Base-by-base conservation (phyloP, 2,888 invertebrate species). In the Pristionchus arcanus region DNA sequence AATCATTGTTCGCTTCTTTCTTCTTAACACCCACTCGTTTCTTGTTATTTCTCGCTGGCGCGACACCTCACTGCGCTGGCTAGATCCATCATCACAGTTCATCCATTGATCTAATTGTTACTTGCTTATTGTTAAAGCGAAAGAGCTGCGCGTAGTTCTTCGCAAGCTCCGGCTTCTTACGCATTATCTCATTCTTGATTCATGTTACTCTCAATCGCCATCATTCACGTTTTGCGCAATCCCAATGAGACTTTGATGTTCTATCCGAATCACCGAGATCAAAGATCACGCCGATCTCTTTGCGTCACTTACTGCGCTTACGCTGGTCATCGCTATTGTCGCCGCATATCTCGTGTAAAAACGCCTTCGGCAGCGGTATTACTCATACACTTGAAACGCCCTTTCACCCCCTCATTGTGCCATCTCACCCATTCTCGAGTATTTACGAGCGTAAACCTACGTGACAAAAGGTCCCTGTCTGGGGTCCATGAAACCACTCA, bases 51-150 rank as follows among this genome's bases (percentile, higher is more conserved):
- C 42, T 25, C 77, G n/a, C 9, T 21, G 31, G 0, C 31, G 74
- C 37, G 74, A 37, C 74, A 74, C 34, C 74, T 37, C 74, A 25
- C 7, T 34, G 74, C 25, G 34, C 21, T 34, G 37, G 21, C 74
- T 37, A 74, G 74, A 74, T 74, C 74, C 19, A 74, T 74, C 68
- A 71, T 31, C 74, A 74, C 74, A 74, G 37, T 37, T 74, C 74
- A 68, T 34, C 28, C 25, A 25, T 66, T 31, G 68, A 9, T 49
- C 68, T 68, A 31, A 68, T 68, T 68, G 68, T 31, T 68, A 68
- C 15, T 68, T 68, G 68, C 31, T 31, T 3, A 15, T 34, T 68
- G 15, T 31, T 66, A 11, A 9, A 11, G 42, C 9, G 42, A 3
- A 49, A 9, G n/a, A n/a, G n/a, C n/a, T n/a, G n/a, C n/a, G n/a